phyloP scores from a whole-genome alignment of 2,888 invertebrate species.

The Pinctada fucata region DNA sequence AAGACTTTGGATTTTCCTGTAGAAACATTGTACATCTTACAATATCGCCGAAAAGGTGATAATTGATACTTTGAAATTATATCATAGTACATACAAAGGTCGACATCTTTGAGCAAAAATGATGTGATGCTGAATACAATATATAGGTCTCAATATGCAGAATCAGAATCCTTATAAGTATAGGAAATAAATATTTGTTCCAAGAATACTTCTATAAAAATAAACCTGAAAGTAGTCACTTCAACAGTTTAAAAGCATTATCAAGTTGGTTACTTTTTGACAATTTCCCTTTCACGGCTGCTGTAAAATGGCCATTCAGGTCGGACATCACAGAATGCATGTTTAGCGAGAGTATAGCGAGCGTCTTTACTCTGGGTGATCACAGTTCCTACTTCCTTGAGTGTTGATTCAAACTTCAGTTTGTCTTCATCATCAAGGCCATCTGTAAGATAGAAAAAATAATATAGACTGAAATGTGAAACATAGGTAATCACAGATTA shows the following conservation, averaged over 20 bases:
- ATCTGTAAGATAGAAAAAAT: constrained; percentile 81
- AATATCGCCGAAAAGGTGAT: background rate
- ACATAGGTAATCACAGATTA: background rate
- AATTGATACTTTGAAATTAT: too few relatives aligned
- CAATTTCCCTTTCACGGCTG: constrained; percentile 89
- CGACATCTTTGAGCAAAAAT: too few relatives aligned
- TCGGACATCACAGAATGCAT: constrained; percentile 88
- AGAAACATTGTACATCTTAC: constrained; percentile 24
- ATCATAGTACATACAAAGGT: too few relatives aligned
- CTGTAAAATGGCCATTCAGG: constrained; percentile 94
- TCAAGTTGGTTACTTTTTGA: constrained; percentile 84
- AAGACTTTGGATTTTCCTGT: constrained; percentile 62
- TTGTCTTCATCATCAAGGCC: constrained; percentile 91
- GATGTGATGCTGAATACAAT: too few relatives aligned
- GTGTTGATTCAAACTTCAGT: constrained; percentile 85
- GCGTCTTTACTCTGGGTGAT: constrained; percentile 85
- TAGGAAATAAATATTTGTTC: too few relatives aligned
- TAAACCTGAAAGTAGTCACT: too few relatives aligned
- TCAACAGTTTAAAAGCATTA: too few relatives aligned
- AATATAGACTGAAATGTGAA: background rate
- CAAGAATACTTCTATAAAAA: too few relatives aligned
- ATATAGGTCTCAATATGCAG: too few relatives aligned
- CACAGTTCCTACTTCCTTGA: constrained; percentile 86
- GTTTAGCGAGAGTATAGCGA: constrained; percentile 90
- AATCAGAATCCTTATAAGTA: too few relatives aligned